Evolutionary conservation across 2,797 vertebrate genomes (phyloP).

Genomic region (Enteromius thamalakanensis): DNA sequence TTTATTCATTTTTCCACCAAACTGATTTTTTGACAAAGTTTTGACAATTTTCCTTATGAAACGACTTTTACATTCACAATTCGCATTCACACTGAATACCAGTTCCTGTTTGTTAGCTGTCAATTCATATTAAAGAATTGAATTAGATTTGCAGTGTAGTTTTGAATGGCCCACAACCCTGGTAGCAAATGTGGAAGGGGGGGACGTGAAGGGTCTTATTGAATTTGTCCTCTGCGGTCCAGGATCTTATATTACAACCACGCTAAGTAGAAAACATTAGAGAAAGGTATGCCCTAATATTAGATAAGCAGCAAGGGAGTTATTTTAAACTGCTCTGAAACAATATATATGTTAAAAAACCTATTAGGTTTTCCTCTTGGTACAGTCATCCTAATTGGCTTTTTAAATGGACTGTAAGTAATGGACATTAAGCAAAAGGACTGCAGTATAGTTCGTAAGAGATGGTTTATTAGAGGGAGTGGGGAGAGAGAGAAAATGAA

Average conservation of each 20-base stretch:
- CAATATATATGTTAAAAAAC: not conserved
- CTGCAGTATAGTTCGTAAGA: constrained; percentile 19
- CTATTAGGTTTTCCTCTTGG: constrained; percentile 14
- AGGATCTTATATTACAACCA: not conserved
- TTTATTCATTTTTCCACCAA: not conserved
- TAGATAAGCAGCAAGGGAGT: constrained; percentile 34
- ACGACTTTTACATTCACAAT: not conserved
- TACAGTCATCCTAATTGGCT: not conserved
- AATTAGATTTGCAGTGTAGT: not conserved
- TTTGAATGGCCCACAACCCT: not conserved
- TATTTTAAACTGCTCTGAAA: constrained; percentile 19
- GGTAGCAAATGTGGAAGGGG: not conserved
- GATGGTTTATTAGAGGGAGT: not conserved
- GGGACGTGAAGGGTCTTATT: not conserved
- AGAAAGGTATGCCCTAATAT: constrained; percentile 23
- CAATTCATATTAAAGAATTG: not conserved
- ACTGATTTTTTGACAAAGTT: not conserved
- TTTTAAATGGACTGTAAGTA: constrained; percentile 26
- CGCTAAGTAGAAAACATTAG: constrained; percentile 5
- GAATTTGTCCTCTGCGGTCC: not conserved
- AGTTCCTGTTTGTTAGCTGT: not conserved
- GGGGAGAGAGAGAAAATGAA: not conserved
- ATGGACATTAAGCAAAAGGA: constrained; percentile 22
- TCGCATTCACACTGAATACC: not conserved
- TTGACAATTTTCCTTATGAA: not conserved